Conservation (phyloP, 2,888 invertebrate species). For the Muscina levida region DNA sequence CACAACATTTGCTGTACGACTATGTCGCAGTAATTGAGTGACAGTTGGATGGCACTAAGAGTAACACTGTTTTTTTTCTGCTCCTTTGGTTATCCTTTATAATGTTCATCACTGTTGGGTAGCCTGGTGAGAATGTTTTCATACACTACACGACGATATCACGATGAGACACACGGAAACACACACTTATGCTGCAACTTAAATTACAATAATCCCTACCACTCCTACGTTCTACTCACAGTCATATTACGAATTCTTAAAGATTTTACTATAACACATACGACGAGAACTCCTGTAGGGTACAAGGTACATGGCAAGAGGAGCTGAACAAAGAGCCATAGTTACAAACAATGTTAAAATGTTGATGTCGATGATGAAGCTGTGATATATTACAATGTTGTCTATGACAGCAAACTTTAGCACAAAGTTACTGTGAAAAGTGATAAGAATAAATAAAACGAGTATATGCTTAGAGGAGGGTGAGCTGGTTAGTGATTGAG, state of each 20-base stretch:
- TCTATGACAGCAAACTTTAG: not conserved
- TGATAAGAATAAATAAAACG: not conserved
- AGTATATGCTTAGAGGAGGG: no score
- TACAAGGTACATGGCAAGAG: not conserved
- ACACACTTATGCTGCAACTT: not conserved
- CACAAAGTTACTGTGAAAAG: not conserved
- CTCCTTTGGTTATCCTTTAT: not conserved
- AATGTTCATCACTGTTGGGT: not conserved
- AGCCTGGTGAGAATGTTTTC: constrained; percentile 4
- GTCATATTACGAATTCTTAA: not conserved
- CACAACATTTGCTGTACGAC: constrained; percentile 81
- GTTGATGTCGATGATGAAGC: not conserved
- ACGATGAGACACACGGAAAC: not conserved
- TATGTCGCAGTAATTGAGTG: constrained; percentile 77
- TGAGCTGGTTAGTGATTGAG: not conserved
- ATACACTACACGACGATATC: not conserved
- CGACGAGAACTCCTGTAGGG: no score
- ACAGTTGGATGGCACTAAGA: not conserved
- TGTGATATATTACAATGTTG: constrained; percentile 15
- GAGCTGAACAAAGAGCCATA: not conserved
- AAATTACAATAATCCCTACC: not conserved
- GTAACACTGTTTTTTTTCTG: constrained; percentile 30
- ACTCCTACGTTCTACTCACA: not conserved
- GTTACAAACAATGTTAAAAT: not conserved
- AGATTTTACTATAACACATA: not conserved